These are phyloP conservation scores for Syngnathus floridae DNA, from an alignment of 2,113 vertebrate species.

Conservation along the genomic window DNA sequence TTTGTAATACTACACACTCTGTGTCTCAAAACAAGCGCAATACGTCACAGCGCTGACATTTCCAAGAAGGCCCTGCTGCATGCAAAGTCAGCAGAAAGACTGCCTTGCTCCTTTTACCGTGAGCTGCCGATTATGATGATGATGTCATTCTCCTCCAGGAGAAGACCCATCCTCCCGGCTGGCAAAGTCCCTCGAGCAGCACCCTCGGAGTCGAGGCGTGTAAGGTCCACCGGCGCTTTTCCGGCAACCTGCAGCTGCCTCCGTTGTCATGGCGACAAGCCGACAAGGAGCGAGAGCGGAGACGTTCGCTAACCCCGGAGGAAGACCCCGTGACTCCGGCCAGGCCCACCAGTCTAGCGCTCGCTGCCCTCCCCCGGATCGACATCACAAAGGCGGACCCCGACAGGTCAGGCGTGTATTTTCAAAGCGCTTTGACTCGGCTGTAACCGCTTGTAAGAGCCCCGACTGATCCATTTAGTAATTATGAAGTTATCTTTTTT, in stretches of 20 bases:
- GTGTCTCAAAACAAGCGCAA: slow-evolving; percentile 22
- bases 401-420: slow-evolving; percentile 72
- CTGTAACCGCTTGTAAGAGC: too few species aligned
- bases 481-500: too few species aligned
- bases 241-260: slow-evolving; percentile 85
- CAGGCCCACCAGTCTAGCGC: slow-evolving; percentile 82
- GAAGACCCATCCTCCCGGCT: slow-evolving; percentile 68
- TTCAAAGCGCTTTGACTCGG: not conserved
- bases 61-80: slow-evolving; percentile 22
- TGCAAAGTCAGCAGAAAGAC: slow-evolving; percentile 32
- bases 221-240: slow-evolving; percentile 82
- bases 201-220: slow-evolving; percentile 82
- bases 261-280: slow-evolving; percentile 84
- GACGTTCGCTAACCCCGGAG: slow-evolving; percentile 73
- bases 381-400: slow-evolving; percentile 85
- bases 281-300: slow-evolving; percentile 63
- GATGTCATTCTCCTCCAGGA: slow-evolving; percentile 60
- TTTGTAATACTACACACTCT: slow-evolving; percentile 2
- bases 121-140: too few species aligned
- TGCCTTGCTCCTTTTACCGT: not conserved
- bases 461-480: too few species aligned
- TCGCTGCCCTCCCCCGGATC: slow-evolving; percentile 80
- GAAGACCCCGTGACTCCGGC: slow-evolving; percentile 72
- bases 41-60: slow-evolving; percentile 49
- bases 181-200: slow-evolving; percentile 61